Base-by-base conservation (phyloP, 2,797 vertebrate species). In the Echiichthys vipera region DNA sequence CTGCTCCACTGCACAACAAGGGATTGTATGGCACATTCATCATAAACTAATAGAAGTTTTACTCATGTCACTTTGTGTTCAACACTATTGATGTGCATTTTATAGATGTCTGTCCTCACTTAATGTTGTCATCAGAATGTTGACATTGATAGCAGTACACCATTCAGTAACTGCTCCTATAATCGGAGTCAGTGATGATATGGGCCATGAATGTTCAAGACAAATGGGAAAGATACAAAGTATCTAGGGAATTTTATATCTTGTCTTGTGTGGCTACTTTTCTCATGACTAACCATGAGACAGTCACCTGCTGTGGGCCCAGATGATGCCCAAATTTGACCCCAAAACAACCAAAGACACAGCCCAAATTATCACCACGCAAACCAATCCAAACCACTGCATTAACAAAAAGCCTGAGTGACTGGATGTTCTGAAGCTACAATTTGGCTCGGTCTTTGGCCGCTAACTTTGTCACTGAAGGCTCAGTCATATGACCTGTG, bases 21-120 rank as follows among this genome's bases (percentile, higher is more conserved):
- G 22, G 56, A 45, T 34, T 47, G 24, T 81, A 24, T 77, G 81
- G 74, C 80, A 77, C 79, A 66, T 61, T 57, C n/a, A 73, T 24
- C 72, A 50, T 40, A 67, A 9, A 67, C 27, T 59, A 34, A 18
- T 22, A 51, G 5, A 54, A 71, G 47, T 59, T 39, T 42, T 77
- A 69, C 25, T 70, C 40, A 9, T 53, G 51, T 78, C 61, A 81
- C 73, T 81, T 80, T 75, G 71, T 47, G n/a, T 69, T 79, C 27
- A 79, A 56, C 71, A 64, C 56, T 53, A 66, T 59, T 25, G 22
- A 51, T 46, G 37, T 54, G 43, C 40, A 56, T 77, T 62, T 40
- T 40, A 20, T 15, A 53, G 24, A 43, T 0, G 6, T 51, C 9
- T 76, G 59, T 55, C 25, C 24, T 69, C 46, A 40, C 18, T 27